Percentiles rank a stretch among this genome's conserved stretches.
These are phyloP conservation scores for Poeciliopsis turneri DNA, from an alignment of 2,797 vertebrate genomes.

Conservation along the genomic window DNA sequence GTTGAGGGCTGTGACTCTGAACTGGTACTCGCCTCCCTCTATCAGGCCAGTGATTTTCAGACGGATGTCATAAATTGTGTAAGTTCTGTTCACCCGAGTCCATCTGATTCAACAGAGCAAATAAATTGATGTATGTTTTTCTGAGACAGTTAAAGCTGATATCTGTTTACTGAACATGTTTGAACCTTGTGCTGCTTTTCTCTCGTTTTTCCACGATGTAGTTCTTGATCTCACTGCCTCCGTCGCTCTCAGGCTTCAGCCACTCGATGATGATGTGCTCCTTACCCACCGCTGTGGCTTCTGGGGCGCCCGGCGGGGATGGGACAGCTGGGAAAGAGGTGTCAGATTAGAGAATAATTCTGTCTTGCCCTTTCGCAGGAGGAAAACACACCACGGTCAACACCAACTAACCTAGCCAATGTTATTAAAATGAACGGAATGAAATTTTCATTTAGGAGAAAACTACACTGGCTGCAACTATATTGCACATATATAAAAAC, in stretches of 20 bases:
- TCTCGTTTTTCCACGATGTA: constrained; percentile 98
- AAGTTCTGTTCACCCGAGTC: constrained; percentile 96
- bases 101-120: constrained; percentile 80
- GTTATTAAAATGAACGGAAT: too few species aligned
- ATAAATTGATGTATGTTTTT: neutral
- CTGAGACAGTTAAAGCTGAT: neutral
- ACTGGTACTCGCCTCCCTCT: constrained; percentile 96
- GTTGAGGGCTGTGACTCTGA: constrained; percentile 95
- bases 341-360: constrained; percentile 13
- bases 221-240: constrained; percentile 94
- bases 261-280: constrained; percentile 97
- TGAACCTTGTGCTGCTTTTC: constrained; percentile 92
- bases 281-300: constrained; percentile 85
- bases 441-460: too few species aligned
- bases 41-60: constrained; percentile 93
- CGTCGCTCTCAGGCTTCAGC: constrained; percentile 94
- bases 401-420: neutral
- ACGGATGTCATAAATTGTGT: constrained; percentile 94
- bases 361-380: neutral
- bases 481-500: too few species aligned
- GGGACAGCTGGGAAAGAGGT: constrained; percentile 83
- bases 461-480: too few species aligned
- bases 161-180: neutral
- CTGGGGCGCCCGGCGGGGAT: constrained; percentile 88
- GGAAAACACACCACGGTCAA: neutral